Conservation (phyloP, 2,113 vertebrate species). For the Cairina moschata region DNA sequence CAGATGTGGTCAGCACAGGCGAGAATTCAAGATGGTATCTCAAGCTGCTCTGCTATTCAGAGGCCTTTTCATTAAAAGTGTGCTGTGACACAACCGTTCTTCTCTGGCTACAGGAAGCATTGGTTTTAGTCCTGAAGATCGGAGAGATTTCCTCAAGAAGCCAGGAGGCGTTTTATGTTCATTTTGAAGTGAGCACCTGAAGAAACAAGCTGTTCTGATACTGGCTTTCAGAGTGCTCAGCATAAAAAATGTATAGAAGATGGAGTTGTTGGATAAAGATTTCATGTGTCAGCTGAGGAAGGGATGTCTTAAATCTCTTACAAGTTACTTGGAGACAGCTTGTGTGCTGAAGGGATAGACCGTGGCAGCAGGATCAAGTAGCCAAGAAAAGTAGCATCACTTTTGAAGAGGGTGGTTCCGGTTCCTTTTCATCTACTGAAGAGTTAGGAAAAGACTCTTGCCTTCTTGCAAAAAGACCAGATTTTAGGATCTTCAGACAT, state of each 20-base stretch:
- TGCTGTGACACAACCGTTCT: background rate
- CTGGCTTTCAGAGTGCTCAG: background rate
- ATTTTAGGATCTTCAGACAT: background rate
- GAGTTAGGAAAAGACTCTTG: background rate
- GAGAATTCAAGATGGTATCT: background rate
- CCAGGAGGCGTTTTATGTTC: background rate
- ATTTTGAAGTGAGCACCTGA: background rate
- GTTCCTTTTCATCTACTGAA: background rate
- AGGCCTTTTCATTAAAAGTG: background rate
- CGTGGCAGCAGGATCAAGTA: background rate
- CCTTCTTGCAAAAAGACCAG: background rate
- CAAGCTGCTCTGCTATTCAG: background rate
- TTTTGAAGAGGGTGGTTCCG: background rate
- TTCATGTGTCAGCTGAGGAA: background rate
- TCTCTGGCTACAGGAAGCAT: background rate
- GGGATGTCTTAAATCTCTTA: background rate
- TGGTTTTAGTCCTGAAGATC: background rate
- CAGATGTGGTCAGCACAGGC: fast-evolving
- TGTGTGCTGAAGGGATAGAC: background rate
- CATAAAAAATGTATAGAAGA: background rate
- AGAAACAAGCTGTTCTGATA: background rate
- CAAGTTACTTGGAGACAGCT: background rate
- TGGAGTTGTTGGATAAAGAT: background rate
- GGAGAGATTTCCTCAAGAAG: background rate
- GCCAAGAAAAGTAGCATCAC: background rate